These are phyloP conservation scores for Anguilla obscura DNA, from an alignment of 2,797 vertebrate species.

Conservation along the genomic window DNA sequence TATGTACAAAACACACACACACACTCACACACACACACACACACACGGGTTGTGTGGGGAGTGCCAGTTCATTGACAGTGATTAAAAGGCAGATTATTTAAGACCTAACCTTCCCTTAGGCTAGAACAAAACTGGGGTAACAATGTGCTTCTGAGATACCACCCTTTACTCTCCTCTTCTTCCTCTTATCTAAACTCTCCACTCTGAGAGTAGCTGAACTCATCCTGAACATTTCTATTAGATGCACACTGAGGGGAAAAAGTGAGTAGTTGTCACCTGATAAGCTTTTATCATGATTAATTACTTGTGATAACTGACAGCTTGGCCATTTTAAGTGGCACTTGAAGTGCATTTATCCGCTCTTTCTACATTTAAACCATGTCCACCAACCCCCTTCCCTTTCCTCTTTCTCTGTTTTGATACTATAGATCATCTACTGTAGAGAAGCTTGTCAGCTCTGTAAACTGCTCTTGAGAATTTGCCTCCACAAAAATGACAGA, in stretches of 20 bases:
- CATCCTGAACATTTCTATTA: neutral
- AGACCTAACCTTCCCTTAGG: constrained; percentile 65
- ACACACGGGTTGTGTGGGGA: constrained; percentile 58
- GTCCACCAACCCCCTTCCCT: neutral
- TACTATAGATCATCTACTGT: neutral
- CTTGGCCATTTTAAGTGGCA: neutral
- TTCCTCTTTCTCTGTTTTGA: neutral
- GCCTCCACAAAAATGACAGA: neutral
- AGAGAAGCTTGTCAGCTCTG: neutral
- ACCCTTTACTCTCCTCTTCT: neutral
- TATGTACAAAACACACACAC: neutral
- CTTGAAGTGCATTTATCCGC: neutral
- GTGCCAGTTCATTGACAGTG: constrained; percentile 59
- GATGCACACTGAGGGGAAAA: neutral
- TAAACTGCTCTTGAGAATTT: neutral
- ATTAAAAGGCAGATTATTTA: constrained; percentile 53
- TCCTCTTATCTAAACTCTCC: neutral
- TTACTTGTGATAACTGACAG: constrained; percentile 12
- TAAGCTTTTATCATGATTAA: constrained; percentile 6
- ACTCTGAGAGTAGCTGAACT: neutral
- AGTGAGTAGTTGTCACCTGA: neutral
- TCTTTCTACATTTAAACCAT: neutral
- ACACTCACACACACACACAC: constrained; percentile 52
- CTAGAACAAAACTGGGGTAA: constrained; percentile 63
- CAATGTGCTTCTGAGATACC: constrained; percentile 2